Conservation (phyloP, 2,113 vertebrate genomes). For the Mesembrinibis cayennensis region DNA sequence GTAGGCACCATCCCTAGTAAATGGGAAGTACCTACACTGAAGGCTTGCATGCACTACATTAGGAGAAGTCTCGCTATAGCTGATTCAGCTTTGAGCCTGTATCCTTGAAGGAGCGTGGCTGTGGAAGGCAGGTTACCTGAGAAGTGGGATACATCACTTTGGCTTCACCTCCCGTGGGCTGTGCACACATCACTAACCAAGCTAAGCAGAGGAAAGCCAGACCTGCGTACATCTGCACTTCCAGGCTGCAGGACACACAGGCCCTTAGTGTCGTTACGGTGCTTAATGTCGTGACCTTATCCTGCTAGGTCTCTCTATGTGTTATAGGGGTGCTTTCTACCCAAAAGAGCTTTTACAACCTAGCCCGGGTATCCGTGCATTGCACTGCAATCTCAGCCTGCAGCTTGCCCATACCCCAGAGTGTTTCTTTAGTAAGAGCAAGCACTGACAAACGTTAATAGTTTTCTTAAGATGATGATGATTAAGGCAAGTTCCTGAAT, state of each 20-base stretch:
- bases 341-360: neutral
- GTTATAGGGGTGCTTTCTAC: neutral
- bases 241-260: neutral
- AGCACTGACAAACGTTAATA: neutral
- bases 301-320: neutral
- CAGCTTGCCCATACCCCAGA: neutral
- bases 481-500: neutral
- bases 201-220: neutral
- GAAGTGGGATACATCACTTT: neutral
- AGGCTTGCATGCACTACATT: neutral
- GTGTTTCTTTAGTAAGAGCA: neutral
- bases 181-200: rapidly evolving
- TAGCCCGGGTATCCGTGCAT: neutral
- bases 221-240: neutral
- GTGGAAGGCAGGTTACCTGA: neutral
- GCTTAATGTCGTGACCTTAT: neutral
- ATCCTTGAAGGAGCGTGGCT: neutral
- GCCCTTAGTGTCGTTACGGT: neutral
- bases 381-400: neutral
- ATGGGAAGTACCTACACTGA: neutral
- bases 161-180: neutral
- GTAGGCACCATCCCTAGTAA: neutral
- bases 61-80: neutral
- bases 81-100: neutral
- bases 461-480: conserved; percentile 9